A percentile compares a stretch with the other conserved stretches of the same genome.
These are phyloP conservation scores for Planococcus citri DNA, from an alignment of 1,140 invertebrate species.

Conservation along the genomic window DNA sequence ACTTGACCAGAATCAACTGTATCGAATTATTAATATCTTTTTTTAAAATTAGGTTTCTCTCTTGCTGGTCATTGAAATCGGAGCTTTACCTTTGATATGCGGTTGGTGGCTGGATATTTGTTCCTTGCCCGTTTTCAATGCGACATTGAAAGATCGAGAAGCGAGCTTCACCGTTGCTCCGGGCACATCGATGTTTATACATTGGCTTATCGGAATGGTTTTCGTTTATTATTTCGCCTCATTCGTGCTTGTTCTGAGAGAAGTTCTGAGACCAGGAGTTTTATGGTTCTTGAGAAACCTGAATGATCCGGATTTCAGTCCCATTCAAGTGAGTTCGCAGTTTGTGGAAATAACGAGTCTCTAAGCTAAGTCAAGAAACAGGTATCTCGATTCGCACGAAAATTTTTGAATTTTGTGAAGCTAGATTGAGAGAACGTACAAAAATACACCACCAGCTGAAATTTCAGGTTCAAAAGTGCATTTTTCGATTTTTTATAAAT, in stretches of 20 bases:
- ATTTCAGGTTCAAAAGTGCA: no score
- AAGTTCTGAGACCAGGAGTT: slow-evolving; percentile 88
- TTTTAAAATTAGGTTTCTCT: slow-evolving; percentile 50
- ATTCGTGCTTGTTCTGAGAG: slow-evolving; percentile 82
- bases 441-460: no score
- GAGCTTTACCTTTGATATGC: slow-evolving; percentile 88
- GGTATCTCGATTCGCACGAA: no score
- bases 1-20: neutral
- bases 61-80: slow-evolving; percentile 86
- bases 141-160: slow-evolving; percentile 74
- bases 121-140: slow-evolving; percentile 88
- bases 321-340: slow-evolving; percentile 71
- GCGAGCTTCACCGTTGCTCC: slow-evolving; percentile 70
- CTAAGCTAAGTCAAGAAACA: neutral
- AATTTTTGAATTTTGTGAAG: neutral
- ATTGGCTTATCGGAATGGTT: slow-evolving; percentile 99
- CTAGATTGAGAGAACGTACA: neutral
- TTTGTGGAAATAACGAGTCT: neutral
- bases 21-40: neutral
- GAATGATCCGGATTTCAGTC: slow-evolving; percentile 98
- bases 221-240: slow-evolving; percentile 99
- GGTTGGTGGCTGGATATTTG: slow-evolving; percentile 99
- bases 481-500: no score
- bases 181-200: slow-evolving; percentile 93
- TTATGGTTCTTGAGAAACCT: slow-evolving; percentile 94